Conservation (phyloP, 2,113 vertebrate species). For the Deroptyus accipitrinus region DNA sequence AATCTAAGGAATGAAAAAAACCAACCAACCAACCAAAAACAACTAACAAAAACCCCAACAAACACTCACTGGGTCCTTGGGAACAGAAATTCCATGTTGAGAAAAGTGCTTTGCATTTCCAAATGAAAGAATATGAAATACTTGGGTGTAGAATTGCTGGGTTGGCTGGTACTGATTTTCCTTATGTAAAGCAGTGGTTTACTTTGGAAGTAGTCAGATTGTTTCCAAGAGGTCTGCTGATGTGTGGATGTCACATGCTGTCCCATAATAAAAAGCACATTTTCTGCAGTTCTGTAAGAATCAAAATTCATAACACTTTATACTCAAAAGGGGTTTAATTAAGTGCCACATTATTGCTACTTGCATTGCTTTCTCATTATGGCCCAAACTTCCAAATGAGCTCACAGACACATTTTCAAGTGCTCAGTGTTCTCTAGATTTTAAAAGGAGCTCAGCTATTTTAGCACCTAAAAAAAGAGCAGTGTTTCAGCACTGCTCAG, state of each 20-base stretch:
- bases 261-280: background rate
- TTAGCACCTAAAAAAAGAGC: background rate
- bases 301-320: background rate
- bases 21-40: background rate
- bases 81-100: background rate
- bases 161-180: background rate
- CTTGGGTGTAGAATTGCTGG: background rate
- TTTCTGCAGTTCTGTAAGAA: background rate
- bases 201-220: background rate
- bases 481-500: background rate
- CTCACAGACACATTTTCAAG: background rate
- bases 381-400: background rate
- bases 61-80: background rate
- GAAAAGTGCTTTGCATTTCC: constrained; percentile 30
- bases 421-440: background rate
- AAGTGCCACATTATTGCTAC: constrained; percentile 5
- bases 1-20: background rate
- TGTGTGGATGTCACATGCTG: background rate
- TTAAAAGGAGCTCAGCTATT: background rate
- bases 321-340: constrained; percentile 18
- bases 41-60: background rate
- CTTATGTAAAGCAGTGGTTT: background rate
- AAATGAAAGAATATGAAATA: background rate
- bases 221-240: background rate
- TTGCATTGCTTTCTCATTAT: background rate